Evolutionary conservation across 2,797 vertebrate genomes (phyloP).

Genomic region (Scleropages formosus): DNA sequence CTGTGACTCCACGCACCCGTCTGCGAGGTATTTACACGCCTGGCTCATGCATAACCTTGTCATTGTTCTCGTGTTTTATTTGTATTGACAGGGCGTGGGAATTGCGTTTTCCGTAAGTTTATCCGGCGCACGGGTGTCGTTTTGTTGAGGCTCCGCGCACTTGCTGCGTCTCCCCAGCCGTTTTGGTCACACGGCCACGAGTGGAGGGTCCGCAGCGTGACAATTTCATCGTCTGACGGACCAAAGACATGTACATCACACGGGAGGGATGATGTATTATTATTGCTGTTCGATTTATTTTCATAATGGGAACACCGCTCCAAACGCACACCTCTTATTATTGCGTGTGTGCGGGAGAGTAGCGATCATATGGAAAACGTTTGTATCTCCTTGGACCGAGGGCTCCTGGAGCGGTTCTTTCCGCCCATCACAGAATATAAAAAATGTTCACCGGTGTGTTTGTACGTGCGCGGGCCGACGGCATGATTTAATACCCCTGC

Average conservation of each 20-base stretch:
- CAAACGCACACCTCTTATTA: conserved; percentile 33
- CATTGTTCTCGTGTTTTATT: background rate
- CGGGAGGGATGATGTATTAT: conserved; percentile 35
- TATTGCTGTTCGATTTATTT: conserved; percentile 38
- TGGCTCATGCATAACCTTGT: conserved; percentile 24
- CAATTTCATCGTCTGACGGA: conserved; percentile 39
- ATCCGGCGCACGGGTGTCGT: conserved; percentile 31
- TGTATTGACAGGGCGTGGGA: conserved; percentile 9
- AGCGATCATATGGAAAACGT: background rate
- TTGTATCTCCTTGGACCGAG: background rate
- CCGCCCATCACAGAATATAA: conserved; percentile 5
- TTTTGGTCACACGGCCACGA: conserved; percentile 55
- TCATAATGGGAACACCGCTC: conserved; percentile 40
- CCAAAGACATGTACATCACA: conserved; percentile 27
- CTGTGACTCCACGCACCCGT: conserved; percentile 51
- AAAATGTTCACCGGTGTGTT: conserved; percentile 22
- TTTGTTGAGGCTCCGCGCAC: conserved; percentile 41
- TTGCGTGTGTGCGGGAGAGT: conserved; percentile 21
- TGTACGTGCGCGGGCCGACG: background rate
- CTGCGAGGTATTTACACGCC: conserved; percentile 35
- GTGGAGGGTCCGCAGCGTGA: conserved; percentile 47
- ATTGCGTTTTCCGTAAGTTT: conserved; percentile 32
- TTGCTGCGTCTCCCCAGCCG: conserved; percentile 54
- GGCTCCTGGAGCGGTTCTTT: background rate
- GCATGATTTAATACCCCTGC: conserved; percentile 43